Evolutionary conservation across 2,113 vertebrate genomes (phyloP), one percentile per base, ranked within the genome.

Genomic region (Amblyornis subalaris): DNA sequence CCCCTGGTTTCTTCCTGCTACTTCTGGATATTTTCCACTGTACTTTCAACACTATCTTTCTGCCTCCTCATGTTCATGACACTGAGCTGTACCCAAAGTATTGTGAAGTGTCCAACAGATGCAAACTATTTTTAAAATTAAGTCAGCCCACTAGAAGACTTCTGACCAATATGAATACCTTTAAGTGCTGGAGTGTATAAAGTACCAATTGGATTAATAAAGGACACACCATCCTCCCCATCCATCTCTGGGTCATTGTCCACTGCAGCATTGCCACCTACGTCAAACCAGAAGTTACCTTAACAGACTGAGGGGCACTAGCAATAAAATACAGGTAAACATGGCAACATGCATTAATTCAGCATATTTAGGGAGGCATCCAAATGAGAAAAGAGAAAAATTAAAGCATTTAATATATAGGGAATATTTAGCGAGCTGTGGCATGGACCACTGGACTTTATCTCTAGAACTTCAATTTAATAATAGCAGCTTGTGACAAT

Each of bases 201-300:
- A 82, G 98, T 97, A 81, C 99, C 99, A 62, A 98, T 97, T 19
- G 98, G 98, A 81, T 98, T 98, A 92, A 99, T 98, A 95, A 99
- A 99, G 85, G 99, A 99, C 23, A 99, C 98, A 88, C 99, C 99
- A 55, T 99, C 99, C 85, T 99, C 98, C 62, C 99, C 99, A 64
- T 99, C 99, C 76, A 98, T 97, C 96, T 98, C 98, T 25, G 99
- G 98, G 95, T 98, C 98, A 97, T 99, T 98, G 73, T 98, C 97
- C 42, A 96, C 72, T 28, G 99, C 98, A 21, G 99, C 98, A 65
- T 98, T 99, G 69, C 99, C 99, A 64, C 99, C 99, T 99, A 96
- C 6, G 12, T 96, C 95, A 96, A 97, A 98, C n/a, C 97, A 96
- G 95, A 97, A 94, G 79, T 96, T 77, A 96, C 73, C 93, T 97